Base-by-base conservation (phyloP, 2,797 vertebrate species). In the Tragopan temminckii region DNA sequence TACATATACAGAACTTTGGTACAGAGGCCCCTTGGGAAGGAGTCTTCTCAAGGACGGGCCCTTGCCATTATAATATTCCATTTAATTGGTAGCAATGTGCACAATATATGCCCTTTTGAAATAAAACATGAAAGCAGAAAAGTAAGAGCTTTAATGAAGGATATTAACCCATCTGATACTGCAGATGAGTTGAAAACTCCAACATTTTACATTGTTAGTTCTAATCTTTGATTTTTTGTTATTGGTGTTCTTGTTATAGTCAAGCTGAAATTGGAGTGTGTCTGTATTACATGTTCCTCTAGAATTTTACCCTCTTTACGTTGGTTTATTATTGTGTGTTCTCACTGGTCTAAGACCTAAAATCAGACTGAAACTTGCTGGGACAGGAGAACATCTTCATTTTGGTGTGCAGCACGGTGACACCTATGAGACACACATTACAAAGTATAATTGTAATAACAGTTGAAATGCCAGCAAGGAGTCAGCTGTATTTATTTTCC, bases 391-490 rank as follows among this genome's bases (percentile, higher is more conserved):
- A 24, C 3, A 0, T 66, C 50, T 71, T 68, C 23, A 33, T 38
- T 55, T 67, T 45, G 27, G 38, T 48, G 57, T 3, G 4, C 62
- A 80, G 45, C 33, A 43, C 17, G 29, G 69, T 62, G 72, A 20
- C 4, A 4, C 17, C 72, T 76, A 12, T 52, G 69, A 79, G 64
- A 67, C 8, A 69, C 15, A 85, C 16, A 23, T 80, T 74, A 25
- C 35, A 55, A 89, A 89, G 17, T 50, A 18, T 75, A 43, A 25
- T 43, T 18, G 15, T 87, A 87, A 90, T 67, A 42, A 62, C 40
- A 90, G 58, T 11, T 90, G 88, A 75, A 72, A 71, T 36, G 67
- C 35, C 55, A 90, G 78, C 93, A 92, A 87, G 72, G 36, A 90
- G 5, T 59, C 62, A 57, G 70, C 8, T 20, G 76, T 66, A 83